Conservation (phyloP, 2,888 invertebrate genomes). For the Spisula subtruncata region DNA sequence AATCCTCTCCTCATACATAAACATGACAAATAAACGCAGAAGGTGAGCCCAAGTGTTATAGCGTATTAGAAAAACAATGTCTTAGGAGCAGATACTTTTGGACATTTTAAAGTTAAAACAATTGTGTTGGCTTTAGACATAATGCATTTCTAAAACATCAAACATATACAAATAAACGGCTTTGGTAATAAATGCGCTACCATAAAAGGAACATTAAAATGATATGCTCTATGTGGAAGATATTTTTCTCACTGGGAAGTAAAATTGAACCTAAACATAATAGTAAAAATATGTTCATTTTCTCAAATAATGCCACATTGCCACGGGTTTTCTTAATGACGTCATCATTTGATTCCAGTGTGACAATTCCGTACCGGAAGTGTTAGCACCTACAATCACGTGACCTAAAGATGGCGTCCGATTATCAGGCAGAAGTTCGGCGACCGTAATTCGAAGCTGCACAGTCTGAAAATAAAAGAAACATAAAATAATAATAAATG, state of each 20-base stretch:
- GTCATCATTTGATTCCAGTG: conserved; percentile 96
- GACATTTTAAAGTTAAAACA: no score
- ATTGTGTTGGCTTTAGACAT: no score
- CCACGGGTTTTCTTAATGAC: conserved; percentile 93
- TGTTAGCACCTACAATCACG: conserved; percentile 93
- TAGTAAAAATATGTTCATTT: conserved; percentile 74
- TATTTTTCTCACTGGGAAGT: neutral
- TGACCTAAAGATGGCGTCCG: conserved; percentile 92
- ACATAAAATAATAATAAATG: no score
- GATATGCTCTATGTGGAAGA: conserved; percentile 10
- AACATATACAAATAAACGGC: no score
- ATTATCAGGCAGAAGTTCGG: conserved; percentile 89
- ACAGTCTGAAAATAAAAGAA: conserved; percentile 90
- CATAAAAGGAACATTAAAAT: neutral
- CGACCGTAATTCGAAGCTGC: conserved; percentile 91
- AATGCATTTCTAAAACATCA: no score
- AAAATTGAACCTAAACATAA: neutral
- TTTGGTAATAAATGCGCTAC: no score
- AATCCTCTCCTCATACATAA: no score
- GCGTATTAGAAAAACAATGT: no score
- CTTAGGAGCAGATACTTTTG: no score
- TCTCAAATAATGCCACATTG: conserved; percentile 94
- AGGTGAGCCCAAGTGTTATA: no score
- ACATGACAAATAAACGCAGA: no score
- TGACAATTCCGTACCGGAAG: conserved; percentile 92